Conservation (phyloP, 2,797 vertebrate genomes). For the Todus mexicanus region DNA sequence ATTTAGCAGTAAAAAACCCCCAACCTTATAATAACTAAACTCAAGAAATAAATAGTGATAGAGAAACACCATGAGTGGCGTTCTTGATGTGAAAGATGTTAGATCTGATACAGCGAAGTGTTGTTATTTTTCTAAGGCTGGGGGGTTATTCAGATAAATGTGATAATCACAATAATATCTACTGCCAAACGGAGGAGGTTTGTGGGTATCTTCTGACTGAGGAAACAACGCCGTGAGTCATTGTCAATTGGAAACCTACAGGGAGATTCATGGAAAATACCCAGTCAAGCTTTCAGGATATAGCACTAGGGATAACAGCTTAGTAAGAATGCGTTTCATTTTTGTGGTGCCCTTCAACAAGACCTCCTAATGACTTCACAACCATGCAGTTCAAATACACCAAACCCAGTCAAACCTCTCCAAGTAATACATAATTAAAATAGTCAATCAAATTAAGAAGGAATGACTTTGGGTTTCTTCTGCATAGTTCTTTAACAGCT, state of each 20-base stretch:
- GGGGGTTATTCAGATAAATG: not conserved
- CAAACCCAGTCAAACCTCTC: not conserved
- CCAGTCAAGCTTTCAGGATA: not conserved
- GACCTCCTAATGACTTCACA: not conserved
- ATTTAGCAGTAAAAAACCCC: not conserved
- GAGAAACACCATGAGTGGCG: not conserved
- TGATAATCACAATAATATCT: not conserved
- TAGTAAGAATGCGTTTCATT: not conserved
- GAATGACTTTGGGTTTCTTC: not conserved
- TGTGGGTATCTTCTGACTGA: not conserved
- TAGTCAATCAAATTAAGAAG: not conserved
- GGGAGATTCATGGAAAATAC: not conserved
- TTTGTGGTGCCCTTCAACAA: not conserved
- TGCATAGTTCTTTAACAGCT: not conserved
- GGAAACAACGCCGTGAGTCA: not conserved
- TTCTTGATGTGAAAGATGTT: not conserved
- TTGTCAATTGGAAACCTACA: not conserved
- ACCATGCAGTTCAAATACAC: not conserved
- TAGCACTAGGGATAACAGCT: not conserved
- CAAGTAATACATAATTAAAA: not conserved
- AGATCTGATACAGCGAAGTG: not conserved
- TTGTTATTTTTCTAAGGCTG: not conserved
- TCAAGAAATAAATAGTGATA: not conserved
- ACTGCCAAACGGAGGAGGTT: not conserved
- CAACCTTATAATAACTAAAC: not conserved